Evolutionary conservation across 2,113 vertebrate species (phyloP).

Genomic region (Gymnocephalus cernua): DNA sequence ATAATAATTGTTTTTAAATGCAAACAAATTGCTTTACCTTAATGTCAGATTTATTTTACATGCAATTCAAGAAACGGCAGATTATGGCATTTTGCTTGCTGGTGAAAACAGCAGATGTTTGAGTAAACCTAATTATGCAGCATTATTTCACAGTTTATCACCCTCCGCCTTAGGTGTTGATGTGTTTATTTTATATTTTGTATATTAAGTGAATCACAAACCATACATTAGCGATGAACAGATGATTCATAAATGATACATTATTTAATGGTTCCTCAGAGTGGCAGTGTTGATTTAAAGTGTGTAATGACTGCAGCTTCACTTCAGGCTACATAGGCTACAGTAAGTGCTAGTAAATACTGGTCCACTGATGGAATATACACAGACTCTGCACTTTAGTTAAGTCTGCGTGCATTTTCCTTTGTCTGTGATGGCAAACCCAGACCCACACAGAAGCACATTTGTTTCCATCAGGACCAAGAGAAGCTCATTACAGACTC

Average conservation of each 20-base stretch:
- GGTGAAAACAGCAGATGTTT: constrained; percentile 11
- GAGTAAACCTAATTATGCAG: background rate
- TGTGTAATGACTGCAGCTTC: constrained; percentile 2
- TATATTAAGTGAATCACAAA: constrained; percentile 27
- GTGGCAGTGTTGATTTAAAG: background rate
- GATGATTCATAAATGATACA: constrained; percentile 50
- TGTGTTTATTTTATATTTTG: background rate
- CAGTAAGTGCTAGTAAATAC: background rate
- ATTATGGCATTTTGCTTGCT: background rate
- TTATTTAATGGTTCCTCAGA: constrained; percentile 33
- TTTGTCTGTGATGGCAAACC: constrained; percentile 24
- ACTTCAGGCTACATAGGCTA: background rate
- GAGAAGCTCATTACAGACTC: constrained; percentile 65
- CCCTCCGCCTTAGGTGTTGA: constrained; percentile 29
- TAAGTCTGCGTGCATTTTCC: background rate
- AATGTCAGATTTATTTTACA: background rate
- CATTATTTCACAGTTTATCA: constrained; percentile 41
- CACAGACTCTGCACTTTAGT: background rate
- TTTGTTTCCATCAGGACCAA: constrained; percentile 49
- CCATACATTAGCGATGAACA: constrained; percentile 55
- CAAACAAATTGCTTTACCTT: background rate
- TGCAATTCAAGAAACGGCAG: background rate
- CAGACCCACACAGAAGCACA: constrained; percentile 13
- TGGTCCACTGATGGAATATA: background rate
- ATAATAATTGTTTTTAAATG: background rate